Base-by-base conservation (phyloP, 2,113 vertebrate species). In the Xenopus borealis region DNA sequence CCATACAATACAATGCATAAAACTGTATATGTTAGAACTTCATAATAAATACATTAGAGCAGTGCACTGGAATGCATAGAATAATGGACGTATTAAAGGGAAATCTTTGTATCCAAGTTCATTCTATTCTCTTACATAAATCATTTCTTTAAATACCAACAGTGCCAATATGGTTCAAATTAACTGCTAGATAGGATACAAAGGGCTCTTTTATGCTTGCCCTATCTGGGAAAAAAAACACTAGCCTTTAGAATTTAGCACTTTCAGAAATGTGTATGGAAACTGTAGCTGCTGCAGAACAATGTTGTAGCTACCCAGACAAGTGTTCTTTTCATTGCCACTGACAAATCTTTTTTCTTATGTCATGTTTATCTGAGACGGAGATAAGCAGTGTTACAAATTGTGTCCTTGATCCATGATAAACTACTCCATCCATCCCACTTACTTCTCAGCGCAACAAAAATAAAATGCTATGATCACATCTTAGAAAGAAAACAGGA, bases 361-460 rank as follows among this genome's bases (percentile, higher is more conserved):
- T 62, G 64, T 67, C 20, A 55, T 58, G 14, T 61, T 68, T 75
- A 53, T 69, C 72, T 62, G n/a, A 6, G 14, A 59, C 40, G 47
- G 45, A 40, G 73, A 75, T 69, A 75, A 76, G 73, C n/a, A 75
- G 44, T 33, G 23, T 69, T 62, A 69, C 66, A 69, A 62, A 75
- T 69, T 44, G 58, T 69, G 66, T 63, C 73, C 73, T 75, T 62
- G 66, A 53, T 55, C 19, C 23, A 33, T 40, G 57, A 53, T 62
- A 53, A 66, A 69, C 23, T 69, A n/a, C 58, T 69, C 23, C 47
- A 47, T 7, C 12, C 16, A 50, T 27, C 63, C 45, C 18, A 3
- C 18, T 50, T n/a, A 45, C 18, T 50, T 20, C 63, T 65, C 63
- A 18, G 33, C 19, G 4, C 8, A 65, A 33, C 30, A 65, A 65